A percentile compares a stretch with the other conserved stretches of the same genome.
Evolutionary conservation across 2,113 vertebrate species (phyloP).

Genomic region (Pangasianodon gigas): DNA sequence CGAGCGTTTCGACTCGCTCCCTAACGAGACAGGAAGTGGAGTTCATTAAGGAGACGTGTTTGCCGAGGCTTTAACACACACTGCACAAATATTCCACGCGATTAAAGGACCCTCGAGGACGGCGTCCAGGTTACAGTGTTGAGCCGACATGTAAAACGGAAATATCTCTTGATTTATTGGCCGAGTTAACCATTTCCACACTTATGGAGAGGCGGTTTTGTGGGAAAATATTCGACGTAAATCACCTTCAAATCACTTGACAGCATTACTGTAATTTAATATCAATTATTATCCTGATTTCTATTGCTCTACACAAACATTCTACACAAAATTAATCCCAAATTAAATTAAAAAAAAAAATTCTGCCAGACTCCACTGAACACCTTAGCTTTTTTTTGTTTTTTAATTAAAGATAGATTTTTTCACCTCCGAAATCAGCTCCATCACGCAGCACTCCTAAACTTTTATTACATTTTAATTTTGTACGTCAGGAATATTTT

Average conservation of each 20-base stretch:
- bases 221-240: no score
- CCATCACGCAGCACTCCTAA: no score
- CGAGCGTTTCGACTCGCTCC: not conserved
- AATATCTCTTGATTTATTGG: not conserved
- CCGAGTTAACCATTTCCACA: not conserved
- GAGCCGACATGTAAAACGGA: not conserved
- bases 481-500: no score
- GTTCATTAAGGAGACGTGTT: constrained; percentile 43
- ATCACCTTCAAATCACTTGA: not conserved
- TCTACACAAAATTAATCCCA: no score
- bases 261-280: not conserved
- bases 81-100: constrained; percentile 65
- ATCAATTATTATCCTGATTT: not conserved
- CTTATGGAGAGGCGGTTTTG: not conserved
- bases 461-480: no score
- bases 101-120: not conserved
- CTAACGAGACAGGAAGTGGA: constrained; percentile 35
- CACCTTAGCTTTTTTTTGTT: no score
- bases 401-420: no score
- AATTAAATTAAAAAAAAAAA: no score
- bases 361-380: no score
- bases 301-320: no score
- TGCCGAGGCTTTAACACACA: constrained; percentile 19
- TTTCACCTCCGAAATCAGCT: no score
- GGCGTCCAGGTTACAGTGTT: not conserved